Conservation (phyloP, 2,113 vertebrate genomes). For the Leptobrachium leishanense region DNA sequence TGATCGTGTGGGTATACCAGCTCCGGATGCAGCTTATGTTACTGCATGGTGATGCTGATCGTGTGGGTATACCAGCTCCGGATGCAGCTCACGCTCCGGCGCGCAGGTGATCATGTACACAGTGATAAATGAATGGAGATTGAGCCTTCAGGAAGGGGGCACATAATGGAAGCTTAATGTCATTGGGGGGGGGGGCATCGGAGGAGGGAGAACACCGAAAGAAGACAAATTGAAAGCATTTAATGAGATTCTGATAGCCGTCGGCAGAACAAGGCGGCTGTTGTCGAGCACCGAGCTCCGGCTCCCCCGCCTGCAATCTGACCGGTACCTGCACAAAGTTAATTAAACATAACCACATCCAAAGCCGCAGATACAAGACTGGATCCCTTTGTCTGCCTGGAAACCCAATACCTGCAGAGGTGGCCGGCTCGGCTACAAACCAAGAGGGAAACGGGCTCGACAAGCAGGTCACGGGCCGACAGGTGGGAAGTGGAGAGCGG, state of each 20-base stretch:
- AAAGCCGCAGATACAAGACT: slow-evolving; percentile 52
- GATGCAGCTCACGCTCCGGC: no score
- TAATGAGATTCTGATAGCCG: slow-evolving; percentile 46
- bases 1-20: no score
- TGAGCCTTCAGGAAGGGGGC: neutral
- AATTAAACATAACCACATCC: slow-evolving; percentile 60
- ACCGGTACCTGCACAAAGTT: slow-evolving; percentile 57
- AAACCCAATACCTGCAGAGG: slow-evolving; percentile 31
- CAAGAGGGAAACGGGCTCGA: slow-evolving; percentile 6
- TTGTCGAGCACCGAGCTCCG: slow-evolving; percentile 55
- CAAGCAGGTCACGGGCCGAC: slow-evolving; percentile 1
- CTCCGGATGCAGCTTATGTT: no score
- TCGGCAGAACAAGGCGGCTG: slow-evolving; percentile 57
- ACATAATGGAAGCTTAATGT: slow-evolving; percentile 17
- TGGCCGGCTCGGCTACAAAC: neutral
- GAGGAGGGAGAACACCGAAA: slow-evolving; percentile 46
- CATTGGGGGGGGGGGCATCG: slow-evolving; percentile 33
- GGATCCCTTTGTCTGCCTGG: slow-evolving; percentile 49
- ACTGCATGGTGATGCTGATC: no score
- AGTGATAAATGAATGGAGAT: no score
- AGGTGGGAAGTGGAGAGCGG: slow-evolving; percentile 33
- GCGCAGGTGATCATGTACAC: no score
- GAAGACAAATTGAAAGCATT: slow-evolving; percentile 54
- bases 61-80: no score
- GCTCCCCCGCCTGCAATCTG: slow-evolving; percentile 45